phyloP scores from a whole-genome alignment of 35 echinoderm and acorn worm species.

The Eucidaris tribuloides region DNA sequence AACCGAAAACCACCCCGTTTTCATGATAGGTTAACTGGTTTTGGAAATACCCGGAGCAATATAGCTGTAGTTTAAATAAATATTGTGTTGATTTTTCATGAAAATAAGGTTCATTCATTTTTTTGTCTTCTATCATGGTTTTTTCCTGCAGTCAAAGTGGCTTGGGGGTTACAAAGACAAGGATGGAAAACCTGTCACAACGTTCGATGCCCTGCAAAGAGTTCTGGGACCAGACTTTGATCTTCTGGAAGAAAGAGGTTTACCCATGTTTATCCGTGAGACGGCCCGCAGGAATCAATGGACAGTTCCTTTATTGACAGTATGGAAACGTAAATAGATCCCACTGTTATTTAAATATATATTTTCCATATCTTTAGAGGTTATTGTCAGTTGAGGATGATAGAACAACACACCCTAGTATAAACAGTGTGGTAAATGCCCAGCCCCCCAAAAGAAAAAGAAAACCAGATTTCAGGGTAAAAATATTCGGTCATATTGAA shows the following conservation, averaged over 20 bases:
- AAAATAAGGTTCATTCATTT: not conserved
- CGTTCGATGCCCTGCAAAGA: constrained; percentile 70
- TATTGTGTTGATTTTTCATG: not conserved
- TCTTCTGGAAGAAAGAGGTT: constrained; percentile 65
- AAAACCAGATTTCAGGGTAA: no score
- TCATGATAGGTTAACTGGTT: no score
- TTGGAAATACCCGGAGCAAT: no score
- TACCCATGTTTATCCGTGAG: constrained; percentile 85
- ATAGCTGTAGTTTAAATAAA: not conserved
- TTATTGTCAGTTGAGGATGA: no score
- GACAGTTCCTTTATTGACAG: constrained; percentile 50
- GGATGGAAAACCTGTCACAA: constrained; percentile 68
- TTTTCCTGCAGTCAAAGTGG: constrained; percentile 88
- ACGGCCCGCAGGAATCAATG: constrained; percentile 90
- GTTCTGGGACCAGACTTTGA: constrained; percentile 75
- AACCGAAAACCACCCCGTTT: no score
- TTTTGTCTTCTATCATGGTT: no score
- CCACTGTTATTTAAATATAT: no score
- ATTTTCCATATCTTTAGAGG: no score
- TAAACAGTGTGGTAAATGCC: no score
- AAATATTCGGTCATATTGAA: no score
- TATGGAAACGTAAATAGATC: constrained; percentile 91
- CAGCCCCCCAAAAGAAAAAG: no score
- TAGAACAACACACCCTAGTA: no score
- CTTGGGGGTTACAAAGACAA: constrained; percentile 78